phyloP scores from a whole-genome alignment of 2,797 vertebrate genomes.

The Australoheros facetus region DNA sequence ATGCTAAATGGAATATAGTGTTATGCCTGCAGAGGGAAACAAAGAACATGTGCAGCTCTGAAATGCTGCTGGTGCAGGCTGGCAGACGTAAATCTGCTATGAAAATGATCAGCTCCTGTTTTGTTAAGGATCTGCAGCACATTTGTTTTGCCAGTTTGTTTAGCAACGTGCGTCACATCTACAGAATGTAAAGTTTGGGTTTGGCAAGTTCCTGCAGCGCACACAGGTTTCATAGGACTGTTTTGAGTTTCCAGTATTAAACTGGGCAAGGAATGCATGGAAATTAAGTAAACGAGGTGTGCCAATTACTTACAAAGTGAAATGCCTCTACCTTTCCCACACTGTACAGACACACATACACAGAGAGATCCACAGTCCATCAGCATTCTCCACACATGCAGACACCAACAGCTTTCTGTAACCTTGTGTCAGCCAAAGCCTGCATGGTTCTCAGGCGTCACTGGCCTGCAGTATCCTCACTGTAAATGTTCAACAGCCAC shows the following conservation, averaged over 20 bases:
- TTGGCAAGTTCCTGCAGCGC: not conserved
- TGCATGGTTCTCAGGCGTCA: conserved; percentile 21
- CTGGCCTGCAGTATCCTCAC: conserved; percentile 28
- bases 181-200: not conserved
- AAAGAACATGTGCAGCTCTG: not conserved
- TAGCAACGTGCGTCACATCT: not conserved
- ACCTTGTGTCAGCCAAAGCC: conserved; percentile 11
- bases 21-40: not conserved
- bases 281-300: conserved; percentile 24
- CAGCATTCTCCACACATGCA: conserved; percentile 14
- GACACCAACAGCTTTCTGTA: conserved; percentile 16
- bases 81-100: not conserved
- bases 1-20: not conserved
- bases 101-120: not conserved
- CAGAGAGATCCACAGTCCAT: not conserved
- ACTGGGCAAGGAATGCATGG: conserved; percentile 40
- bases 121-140: not conserved
- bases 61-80: not conserved
- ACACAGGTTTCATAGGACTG: not conserved
- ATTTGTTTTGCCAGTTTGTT: not conserved
- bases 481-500: conserved; percentile 16
- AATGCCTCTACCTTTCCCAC: not conserved
- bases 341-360: not conserved
- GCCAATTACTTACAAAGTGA: conserved; percentile 5
- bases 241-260: conserved; percentile 29